Evolutionary conservation across 1,140 invertebrate genomes (phyloP), one percentile per base, ranked within the genome.

Genomic region (Phocides pigmalion): DNA sequence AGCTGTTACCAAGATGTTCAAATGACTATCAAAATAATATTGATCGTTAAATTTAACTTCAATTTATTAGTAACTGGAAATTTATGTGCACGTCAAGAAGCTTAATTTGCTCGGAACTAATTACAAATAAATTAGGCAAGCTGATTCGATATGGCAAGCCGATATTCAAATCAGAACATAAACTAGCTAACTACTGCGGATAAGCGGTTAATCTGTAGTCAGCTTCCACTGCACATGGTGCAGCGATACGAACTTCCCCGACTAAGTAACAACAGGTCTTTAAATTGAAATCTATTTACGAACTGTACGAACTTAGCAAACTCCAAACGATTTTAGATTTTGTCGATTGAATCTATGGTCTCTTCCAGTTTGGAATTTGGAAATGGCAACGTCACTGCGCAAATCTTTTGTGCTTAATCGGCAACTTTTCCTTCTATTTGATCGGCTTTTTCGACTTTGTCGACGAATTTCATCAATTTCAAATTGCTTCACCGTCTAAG

Each of bases 241-340:
- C 70, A 74, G 32, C 41, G 11, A 20, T 42, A 15, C 54, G 17
- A 62, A 68, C 39, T 67, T 61, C 9, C 20, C 22, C 20, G 32
- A 28, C 41, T 61, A 54, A 66, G 51, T 70, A 66, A 47, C 61
- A 64, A 46, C 46, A 67, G 41, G 53, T 72, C 64, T 72, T 76
- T 68, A 74, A 76, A 76, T 72, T 71, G 66, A 70, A 76, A 76
- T 74, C 67, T 65, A 64, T 70, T 63, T 16, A 8, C 41, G 49
- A 70, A 46, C 64, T 64, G 56, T 32, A 50, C 35, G 15, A 66
- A 73, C 53, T 69, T 37, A 56, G 54, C 54, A 61, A 62, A 51
- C 66, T 35, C 61, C 50, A 22, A 62, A 71, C 50, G n/a, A n/a
- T n/a, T n/a, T 70, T 75, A 49, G 22, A 8, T 70, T 64, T 19